Evolutionary conservation across 2,888 invertebrate genomes (phyloP).

Genomic region (Ophioninae sp.): DNA sequence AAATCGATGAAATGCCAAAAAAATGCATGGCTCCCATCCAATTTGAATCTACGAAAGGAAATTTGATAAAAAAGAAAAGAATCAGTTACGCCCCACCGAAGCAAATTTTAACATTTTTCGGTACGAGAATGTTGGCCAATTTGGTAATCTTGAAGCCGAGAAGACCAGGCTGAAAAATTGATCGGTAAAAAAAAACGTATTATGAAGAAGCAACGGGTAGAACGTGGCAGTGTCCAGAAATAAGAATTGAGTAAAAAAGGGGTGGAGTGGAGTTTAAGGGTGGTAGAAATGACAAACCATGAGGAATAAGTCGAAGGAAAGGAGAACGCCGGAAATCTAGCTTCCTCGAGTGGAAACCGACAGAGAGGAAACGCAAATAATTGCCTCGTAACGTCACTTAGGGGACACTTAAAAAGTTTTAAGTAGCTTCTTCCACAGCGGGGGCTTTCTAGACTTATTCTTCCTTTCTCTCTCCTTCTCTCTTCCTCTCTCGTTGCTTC

Average conservation of each 20-base stretch:
- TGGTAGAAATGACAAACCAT: conserved; percentile 40
- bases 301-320: conserved; percentile 60
- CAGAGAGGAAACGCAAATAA: conserved; percentile 73
- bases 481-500: conserved; percentile 30
- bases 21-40: too few relatives aligned
- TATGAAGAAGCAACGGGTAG: not conserved
- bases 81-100: too few relatives aligned
- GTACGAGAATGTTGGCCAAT: not conserved
- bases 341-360: conserved; percentile 66
- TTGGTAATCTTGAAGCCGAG: not conserved
- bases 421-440: conserved; percentile 71
- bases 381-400: conserved; percentile 75
- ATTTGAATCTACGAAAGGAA: too few relatives aligned
- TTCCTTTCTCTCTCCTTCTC: conserved; percentile 18
- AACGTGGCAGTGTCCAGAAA: conserved; percentile 29
- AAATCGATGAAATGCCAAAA: too few relatives aligned
- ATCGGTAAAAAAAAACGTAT: conserved; percentile 4
- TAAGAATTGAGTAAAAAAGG: conserved; percentile 20
- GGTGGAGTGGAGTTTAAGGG: not conserved
- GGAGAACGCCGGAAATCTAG: conserved; percentile 50
- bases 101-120: too few relatives aligned
- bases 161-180: conserved; percentile 7
- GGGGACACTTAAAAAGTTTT: conserved; percentile 76
- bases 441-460: conserved; percentile 50
- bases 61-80: too few relatives aligned